A percentile compares a stretch with the other conserved stretches of the same genome.
These are phyloP conservation scores for Tinea semifulvella DNA, from an alignment of 2,888 invertebrate species.

Conservation along the genomic window DNA sequence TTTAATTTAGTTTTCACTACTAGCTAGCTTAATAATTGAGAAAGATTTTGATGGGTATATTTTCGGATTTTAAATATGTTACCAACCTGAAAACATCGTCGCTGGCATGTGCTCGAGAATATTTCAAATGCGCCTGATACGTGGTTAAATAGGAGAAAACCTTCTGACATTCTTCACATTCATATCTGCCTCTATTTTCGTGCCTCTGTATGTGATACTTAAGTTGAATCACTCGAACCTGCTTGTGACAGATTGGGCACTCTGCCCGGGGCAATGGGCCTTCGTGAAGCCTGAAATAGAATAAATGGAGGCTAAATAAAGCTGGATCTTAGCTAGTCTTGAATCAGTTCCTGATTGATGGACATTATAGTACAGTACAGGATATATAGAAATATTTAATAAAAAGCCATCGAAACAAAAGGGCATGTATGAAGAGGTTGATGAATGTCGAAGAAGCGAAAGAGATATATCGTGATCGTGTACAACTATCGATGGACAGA, in stretches of 20 bases:
- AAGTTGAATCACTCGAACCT: conserved; percentile 46
- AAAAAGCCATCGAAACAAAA: no score
- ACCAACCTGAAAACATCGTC: conserved; percentile 52
- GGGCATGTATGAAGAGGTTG: no score
- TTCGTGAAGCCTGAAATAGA: conserved; percentile 39
- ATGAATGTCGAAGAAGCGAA: no score
- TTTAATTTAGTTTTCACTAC: no score
- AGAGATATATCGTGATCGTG: no score
- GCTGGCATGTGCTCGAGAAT: conserved; percentile 46
- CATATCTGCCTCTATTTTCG: conserved; percentile 36
- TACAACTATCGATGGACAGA: no score
- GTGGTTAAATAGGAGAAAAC: conserved; percentile 49
- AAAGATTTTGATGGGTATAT: no score
- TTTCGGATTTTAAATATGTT: neutral
- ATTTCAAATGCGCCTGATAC: conserved; percentile 52
- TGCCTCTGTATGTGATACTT: conserved; percentile 53
- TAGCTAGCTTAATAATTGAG: no score
- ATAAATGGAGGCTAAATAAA: neutral
- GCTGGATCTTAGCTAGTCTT: no score
- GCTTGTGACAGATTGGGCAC: conserved; percentile 49
- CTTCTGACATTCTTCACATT: conserved; percentile 47
- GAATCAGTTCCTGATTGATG: no score
- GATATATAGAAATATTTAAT: no score
- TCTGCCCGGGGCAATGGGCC: conserved; percentile 46
- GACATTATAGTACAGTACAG: no score